These are phyloP conservation scores for Drosophila ananassae DNA, from an alignment of 1,140 invertebrate species.

Conservation along the genomic window DNA sequence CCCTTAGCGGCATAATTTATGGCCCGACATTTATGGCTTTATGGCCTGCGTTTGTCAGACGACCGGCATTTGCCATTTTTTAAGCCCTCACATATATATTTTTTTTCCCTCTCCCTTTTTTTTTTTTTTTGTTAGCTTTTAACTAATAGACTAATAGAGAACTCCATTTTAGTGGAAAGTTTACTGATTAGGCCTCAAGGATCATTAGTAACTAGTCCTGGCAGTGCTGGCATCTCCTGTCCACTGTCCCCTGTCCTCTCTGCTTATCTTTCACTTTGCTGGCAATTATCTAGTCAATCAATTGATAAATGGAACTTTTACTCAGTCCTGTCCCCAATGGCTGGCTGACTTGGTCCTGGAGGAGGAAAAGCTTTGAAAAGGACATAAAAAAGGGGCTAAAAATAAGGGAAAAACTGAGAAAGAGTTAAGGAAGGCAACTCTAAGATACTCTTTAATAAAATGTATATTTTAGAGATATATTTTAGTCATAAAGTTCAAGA, in stretches of 20 bases:
- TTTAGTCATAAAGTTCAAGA: no score
- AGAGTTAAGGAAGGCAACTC: not conserved
- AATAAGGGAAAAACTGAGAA: not conserved
- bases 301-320: conserved; percentile 73
- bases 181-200: conserved; percentile 41
- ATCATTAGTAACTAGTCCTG: conserved; percentile 46
- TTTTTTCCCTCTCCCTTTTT: not conserved
- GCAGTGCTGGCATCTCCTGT: conserved; percentile 15
- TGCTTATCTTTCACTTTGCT: conserved; percentile 52
- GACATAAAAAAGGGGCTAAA: not conserved
- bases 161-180: not conserved
- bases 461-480: not conserved
- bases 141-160: conserved; percentile 43
- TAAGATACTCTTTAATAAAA: not conserved
- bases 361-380: not conserved
- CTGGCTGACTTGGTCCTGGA: conserved; percentile 18
- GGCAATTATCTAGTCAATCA: conserved; percentile 81
- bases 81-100: conserved; percentile 6
- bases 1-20: conserved; percentile 63
- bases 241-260: not conserved
- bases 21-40: conserved; percentile 74
- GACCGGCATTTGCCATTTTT: conserved; percentile 21
- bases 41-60: conserved; percentile 68
- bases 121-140: conserved; percentile 11
- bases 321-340: conserved; percentile 36